Base-by-base conservation (phyloP, 1,140 invertebrate genomes). In the Drosophila repleta region DNA sequence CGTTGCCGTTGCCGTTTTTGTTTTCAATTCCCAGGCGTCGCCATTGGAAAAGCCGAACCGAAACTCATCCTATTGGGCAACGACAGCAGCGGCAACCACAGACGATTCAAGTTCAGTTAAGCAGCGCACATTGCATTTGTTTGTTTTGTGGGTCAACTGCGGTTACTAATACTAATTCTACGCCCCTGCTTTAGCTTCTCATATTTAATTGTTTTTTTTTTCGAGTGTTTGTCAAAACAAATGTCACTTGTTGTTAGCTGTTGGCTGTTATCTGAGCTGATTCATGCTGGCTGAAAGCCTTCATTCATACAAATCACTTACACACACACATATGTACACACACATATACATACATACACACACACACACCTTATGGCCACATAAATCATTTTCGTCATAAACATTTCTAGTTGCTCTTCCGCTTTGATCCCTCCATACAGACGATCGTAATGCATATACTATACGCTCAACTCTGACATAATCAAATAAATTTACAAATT, bases 31-130 rank as follows among this genome's bases (percentile, higher is more conserved):
- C 43, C 53, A 56, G 64, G 21, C 48, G 55, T 61, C 29, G 57
- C 24, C 57, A 69, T 61, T 68, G 57, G 48, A 48, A 55, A 69
- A 55, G 20, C 32, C 29, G 29, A 63, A 10, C 15, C 26, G 49
- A 24, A 62, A 41, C 46, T 39, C 60, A 63, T 52, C 29, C 37
- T 18, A 18, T 58, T 39, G 10, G 37, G 29, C 32, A 62, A 68
- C 21, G 1, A 13, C 45, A 52, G 7, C 24, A 64, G 18, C 20
- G 21, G 18, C 20, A 15, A 35, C 29, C 11, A 49, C 7, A 55
- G 26, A 49, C 67, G 63, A 56, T 64, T 70, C 67, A 70, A 64
- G 49, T 55, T 64, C 61, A 70, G 57, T 18, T 41, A 17, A 39
- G 24, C 32, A 24, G 26, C 13, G 45, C 45, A 46, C 21, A 24